These are phyloP conservation scores for Trinorchestia longiramus DNA, from an alignment of 1,140 invertebrate genomes.

Conservation along the genomic window DNA sequence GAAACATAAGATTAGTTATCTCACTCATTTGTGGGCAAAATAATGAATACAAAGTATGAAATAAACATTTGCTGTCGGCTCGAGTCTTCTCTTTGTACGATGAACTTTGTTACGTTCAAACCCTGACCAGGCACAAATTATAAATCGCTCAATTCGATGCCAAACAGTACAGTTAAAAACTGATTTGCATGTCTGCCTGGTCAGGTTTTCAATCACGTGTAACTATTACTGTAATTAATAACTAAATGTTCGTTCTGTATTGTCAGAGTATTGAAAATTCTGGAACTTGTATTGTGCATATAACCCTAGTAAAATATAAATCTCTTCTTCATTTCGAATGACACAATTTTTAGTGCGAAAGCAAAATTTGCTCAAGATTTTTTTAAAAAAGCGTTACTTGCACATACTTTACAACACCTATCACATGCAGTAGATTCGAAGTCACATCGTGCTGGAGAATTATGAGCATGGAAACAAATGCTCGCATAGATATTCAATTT, in stretches of 20 bases:
- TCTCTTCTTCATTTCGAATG: neutral
- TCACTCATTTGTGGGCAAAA: too few species aligned
- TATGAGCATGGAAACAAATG: neutral
- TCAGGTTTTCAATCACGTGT: neutral
- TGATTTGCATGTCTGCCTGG: neutral
- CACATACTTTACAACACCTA: neutral
- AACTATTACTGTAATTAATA: neutral
- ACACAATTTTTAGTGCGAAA: neutral
- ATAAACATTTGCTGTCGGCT: neutral
- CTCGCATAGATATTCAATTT: too few species aligned
- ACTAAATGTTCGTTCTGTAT: neutral
- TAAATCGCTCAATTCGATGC: neutral
- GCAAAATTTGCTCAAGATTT: neutral
- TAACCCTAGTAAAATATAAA: neutral
- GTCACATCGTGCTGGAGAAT: neutral
- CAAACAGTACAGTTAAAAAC: neutral
- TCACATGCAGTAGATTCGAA: neutral
- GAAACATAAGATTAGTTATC: too few species aligned
- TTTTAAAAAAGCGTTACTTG: neutral
- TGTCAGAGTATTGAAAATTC: neutral
- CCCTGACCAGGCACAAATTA: neutral
- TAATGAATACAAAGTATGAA: too few species aligned
- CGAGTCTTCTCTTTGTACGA: neutral
- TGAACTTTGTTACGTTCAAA: neutral
- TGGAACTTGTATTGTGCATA: neutral